These are phyloP conservation scores for Epinephelus coioides DNA, from an alignment of 2,797 vertebrate species.

Conservation along the genomic window DNA sequence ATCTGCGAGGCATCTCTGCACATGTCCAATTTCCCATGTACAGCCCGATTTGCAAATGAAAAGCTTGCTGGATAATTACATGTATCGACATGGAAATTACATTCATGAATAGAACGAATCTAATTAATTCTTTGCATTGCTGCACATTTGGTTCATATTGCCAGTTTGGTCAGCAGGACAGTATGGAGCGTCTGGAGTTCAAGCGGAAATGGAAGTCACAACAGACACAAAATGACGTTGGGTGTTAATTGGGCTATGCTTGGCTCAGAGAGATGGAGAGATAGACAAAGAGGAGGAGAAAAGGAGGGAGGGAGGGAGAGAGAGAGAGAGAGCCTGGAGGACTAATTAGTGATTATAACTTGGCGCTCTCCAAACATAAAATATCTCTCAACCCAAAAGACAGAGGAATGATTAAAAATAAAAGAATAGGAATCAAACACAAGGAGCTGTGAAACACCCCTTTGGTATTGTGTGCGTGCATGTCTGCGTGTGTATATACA, in stretches of 20 bases:
- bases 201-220: conserved; percentile 70
- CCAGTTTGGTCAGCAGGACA: conserved; percentile 51
- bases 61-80: conserved; percentile 60
- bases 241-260: conserved; percentile 79
- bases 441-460: conserved; percentile 70
- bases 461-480: conserved; percentile 56
- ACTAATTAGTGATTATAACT: conserved; percentile 85
- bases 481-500: conserved; percentile 34
- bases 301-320: conserved; percentile 59
- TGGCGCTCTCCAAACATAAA: conserved; percentile 83
- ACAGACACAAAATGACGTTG: conserved; percentile 70
- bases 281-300: conserved; percentile 69
- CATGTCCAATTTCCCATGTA: conserved; percentile 26
- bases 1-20: conserved; percentile 29
- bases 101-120: conserved; percentile 52
- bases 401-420: conserved; percentile 83
- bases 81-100: conserved; percentile 60
- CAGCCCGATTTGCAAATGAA: conserved; percentile 48
- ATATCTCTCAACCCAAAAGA: conserved; percentile 83
- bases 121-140: conserved; percentile 64
- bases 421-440: conserved; percentile 82
- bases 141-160: conserved; percentile 40
- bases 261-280: conserved; percentile 70
- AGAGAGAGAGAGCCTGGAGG: conserved; percentile 79
- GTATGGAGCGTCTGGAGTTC: conserved; percentile 44